phyloP scores from a whole-genome alignment of 2,797 vertebrate species.

The Leuciscus waleckii region DNA sequence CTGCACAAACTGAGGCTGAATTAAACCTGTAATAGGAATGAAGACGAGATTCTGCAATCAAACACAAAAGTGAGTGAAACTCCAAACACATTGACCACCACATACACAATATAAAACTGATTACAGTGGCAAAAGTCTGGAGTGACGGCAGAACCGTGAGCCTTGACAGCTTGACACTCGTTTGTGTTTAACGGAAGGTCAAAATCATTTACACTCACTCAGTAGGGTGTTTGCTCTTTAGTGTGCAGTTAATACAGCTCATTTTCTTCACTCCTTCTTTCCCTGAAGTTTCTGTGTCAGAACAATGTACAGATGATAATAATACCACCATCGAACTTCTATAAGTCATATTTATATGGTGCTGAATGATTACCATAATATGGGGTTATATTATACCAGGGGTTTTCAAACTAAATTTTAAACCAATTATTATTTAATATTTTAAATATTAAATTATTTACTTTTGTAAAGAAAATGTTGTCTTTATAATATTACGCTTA shows the following conservation, averaged over 20 bases:
- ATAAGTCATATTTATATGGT: neutral
- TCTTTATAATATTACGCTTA: too few relatives aligned
- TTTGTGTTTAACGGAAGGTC: neutral
- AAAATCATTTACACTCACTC: constrained; percentile 34
- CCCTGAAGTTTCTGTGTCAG: neutral
- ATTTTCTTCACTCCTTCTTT: neutral
- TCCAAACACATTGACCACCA: neutral
- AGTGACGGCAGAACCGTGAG: neutral
- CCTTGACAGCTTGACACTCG: neutral
- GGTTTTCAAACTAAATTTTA: neutral
- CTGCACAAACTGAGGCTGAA: constrained; percentile 28
- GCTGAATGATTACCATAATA: neutral
- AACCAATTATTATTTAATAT: too few relatives aligned
- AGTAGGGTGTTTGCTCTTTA: neutral
- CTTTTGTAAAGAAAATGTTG: too few relatives aligned
- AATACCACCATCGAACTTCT: neutral
- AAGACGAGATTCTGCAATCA: neutral
- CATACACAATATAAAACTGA: neutral
- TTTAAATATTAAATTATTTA: too few relatives aligned
- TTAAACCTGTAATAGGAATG: constrained; percentile 16
- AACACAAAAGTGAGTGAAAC: constrained; percentile 26
- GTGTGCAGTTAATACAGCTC: neutral
- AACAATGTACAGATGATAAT: neutral
- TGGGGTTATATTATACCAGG: too few relatives aligned
- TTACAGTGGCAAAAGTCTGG: neutral